These are phyloP conservation scores for Eretmocerus hayati DNA, from an alignment of 2,888 invertebrate genomes.

Conservation along the genomic window DNA sequence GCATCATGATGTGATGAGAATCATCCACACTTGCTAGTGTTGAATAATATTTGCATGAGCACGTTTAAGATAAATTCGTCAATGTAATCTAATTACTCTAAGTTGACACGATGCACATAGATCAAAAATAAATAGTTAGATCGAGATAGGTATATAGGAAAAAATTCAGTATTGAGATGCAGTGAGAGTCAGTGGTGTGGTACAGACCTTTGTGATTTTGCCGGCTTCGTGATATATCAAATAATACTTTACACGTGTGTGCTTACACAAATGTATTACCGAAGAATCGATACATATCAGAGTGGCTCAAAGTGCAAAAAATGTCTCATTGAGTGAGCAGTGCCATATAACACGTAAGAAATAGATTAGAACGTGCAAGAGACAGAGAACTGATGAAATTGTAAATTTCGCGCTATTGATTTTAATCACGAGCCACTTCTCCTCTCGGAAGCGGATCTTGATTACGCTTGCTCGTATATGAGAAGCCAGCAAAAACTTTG, in stretches of 20 bases:
- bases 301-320: no score
- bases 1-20: no score
- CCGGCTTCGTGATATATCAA: constrained; percentile 30
- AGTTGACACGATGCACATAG: constrained; percentile 32
- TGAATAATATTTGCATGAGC: no score
- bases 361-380: not conserved
- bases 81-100: constrained; percentile 25
- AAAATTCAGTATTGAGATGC: constrained; percentile 31
- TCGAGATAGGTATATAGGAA: constrained; percentile 23
- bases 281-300: no score
- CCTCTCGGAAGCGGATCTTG: no score
- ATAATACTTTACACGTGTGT: not conserved
- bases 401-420: not conserved
- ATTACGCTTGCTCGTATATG: no score
- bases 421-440: no score
- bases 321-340: constrained; percentile 1
- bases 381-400: no score
- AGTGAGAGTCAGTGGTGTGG: constrained; percentile 39
- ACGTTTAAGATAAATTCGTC: no score
- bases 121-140: constrained; percentile 22
- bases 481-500: constrained; percentile 38
- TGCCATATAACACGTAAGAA: not conserved
- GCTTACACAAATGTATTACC: not conserved
- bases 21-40: no score
- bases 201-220: constrained; percentile 41